Evolutionary conservation across 2,888 invertebrate species (phyloP).

Genomic region (Epinotia brunnichana): DNA sequence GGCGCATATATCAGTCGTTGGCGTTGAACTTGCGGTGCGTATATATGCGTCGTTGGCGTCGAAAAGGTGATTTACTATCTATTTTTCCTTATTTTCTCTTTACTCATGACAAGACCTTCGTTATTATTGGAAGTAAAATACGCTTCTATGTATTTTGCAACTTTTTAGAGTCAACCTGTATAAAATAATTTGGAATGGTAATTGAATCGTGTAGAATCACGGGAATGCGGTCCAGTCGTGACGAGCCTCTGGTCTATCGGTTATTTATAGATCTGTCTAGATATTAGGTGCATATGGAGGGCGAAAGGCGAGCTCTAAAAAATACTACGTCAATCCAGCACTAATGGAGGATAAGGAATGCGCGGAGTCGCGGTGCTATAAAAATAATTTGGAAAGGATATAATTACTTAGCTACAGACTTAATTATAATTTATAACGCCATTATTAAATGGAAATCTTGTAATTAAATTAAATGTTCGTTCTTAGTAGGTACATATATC

Average conservation of each 20-base stretch:
- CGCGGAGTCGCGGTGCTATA: constrained; percentile 39
- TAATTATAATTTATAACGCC: not conserved
- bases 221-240: constrained; percentile 34
- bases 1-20: too few species aligned
- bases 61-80: too few species aligned
- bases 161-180: not conserved
- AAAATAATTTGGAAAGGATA: not conserved
- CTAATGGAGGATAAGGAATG: constrained; percentile 47
- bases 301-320: constrained; percentile 41
- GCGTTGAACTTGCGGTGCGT: too few species aligned
- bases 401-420: not conserved
- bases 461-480: too few species aligned
- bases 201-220: constrained; percentile 18
- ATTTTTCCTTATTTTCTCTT: too few species aligned
- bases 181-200: not conserved
- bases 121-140: not conserved
- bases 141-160: not conserved
- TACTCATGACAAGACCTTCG: too few species aligned
- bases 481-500: too few species aligned
- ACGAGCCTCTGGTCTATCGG: constrained; percentile 28
- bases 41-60: too few species aligned
- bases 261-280: constrained; percentile 38
- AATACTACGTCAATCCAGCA: constrained; percentile 48
- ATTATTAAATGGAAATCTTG: too few species aligned
- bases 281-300: constrained; percentile 31